phyloP scores from a whole-genome alignment of 1,140 invertebrate species.

The Sminthurinus signatus region DNA sequence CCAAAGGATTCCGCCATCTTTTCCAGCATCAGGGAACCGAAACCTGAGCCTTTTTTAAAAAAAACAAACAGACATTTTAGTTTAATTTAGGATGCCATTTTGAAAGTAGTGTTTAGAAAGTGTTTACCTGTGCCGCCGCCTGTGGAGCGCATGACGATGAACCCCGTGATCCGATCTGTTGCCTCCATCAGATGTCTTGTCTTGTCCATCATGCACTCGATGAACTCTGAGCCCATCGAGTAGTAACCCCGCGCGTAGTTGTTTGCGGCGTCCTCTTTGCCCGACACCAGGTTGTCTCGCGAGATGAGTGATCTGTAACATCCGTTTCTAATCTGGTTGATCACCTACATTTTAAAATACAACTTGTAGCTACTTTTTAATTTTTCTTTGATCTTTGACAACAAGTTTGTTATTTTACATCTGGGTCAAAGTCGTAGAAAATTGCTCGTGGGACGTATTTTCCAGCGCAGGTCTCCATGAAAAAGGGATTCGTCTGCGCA shows the following conservation, averaged over 20 bases:
- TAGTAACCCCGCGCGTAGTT: slow-evolving; percentile 55
- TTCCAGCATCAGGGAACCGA: too few species aligned
- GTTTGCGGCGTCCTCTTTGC: slow-evolving; percentile 71
- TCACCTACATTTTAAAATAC: slow-evolving; percentile 8
- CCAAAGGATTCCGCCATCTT: too few species aligned
- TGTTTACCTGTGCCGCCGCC: neutral
- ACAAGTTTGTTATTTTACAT: slow-evolving; percentile 45
- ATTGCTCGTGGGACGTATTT: slow-evolving; percentile 52
- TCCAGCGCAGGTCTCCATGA: slow-evolving; percentile 51
- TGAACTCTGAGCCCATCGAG: slow-evolving; percentile 50
- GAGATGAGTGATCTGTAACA: neutral
- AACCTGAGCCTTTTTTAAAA: too few species aligned
- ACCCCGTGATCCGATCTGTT: neutral
- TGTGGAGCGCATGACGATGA: neutral
- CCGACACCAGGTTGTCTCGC: slow-evolving; percentile 47
- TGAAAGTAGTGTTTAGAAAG: too few species aligned
- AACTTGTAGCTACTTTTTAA: too few species aligned
- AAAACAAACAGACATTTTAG: too few species aligned
- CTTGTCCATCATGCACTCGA: slow-evolving; percentile 5
- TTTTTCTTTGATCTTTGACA: too few species aligned
- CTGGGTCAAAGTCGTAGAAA: slow-evolving; percentile 56
- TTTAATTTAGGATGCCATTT: too few species aligned
- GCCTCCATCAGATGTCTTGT: neutral
- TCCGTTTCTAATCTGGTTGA: too few species aligned
- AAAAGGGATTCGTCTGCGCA: too few species aligned